Conservation (phyloP, 2,113 vertebrate species). For the Dryoscopus gambensis region DNA sequence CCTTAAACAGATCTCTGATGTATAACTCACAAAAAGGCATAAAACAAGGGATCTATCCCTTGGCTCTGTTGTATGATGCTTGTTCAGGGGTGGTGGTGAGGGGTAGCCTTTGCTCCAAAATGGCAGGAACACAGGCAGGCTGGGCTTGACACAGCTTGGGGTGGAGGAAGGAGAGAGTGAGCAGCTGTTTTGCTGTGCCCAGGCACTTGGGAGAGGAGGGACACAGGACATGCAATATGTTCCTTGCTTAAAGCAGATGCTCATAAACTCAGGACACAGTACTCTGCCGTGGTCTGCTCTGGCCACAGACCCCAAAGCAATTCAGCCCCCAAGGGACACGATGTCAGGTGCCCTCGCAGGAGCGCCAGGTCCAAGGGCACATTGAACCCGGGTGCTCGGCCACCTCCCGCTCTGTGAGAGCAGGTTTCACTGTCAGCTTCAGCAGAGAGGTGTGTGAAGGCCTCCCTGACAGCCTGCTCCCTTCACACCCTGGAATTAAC, state of each 20-base stretch:
- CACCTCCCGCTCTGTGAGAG: fast-evolving
- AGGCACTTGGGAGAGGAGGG: not conserved
- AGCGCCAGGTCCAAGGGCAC: not conserved
- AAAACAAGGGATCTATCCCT: not conserved
- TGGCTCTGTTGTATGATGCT: not conserved
- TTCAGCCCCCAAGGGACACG: fast-evolving
- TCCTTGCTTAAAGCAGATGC: not conserved
- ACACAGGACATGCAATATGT: fast-evolving
- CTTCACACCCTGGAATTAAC: not conserved
- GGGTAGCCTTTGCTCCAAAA: not conserved
- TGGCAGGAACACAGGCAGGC: not conserved
- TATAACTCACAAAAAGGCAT: not conserved
- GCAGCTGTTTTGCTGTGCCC: not conserved
- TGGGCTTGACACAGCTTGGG: not conserved
- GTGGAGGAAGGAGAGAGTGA: not conserved
- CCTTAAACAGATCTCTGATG: not conserved
- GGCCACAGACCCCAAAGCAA: not conserved
- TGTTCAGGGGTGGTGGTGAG: not conserved
- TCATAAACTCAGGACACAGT: not conserved
- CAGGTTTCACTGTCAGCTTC: not conserved
- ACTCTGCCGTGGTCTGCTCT: not conserved
- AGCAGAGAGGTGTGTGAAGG: not conserved
- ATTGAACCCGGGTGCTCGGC: fast-evolving
- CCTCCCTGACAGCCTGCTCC: not conserved
- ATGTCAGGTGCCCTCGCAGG: not conserved